Evolutionary conservation across 2,888 invertebrate genomes (phyloP), one percentile per base, ranked within the genome.

Genomic region (Thalpophila matura): DNA sequence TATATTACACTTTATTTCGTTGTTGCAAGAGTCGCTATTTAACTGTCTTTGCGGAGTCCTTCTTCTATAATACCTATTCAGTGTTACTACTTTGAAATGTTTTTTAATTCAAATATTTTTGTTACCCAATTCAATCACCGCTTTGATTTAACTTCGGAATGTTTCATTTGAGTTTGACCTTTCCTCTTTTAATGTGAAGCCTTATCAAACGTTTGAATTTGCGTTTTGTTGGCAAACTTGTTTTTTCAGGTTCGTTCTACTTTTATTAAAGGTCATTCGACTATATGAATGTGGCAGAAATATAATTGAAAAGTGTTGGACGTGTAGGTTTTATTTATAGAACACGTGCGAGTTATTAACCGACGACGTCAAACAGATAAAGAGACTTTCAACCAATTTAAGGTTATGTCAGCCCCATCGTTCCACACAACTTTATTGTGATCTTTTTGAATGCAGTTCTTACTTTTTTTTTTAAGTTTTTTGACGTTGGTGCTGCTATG

Each of bases 91-190:
- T 38, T 46, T 6, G 9, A 14, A 55, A 33, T 45, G 5, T 18
- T 55, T 64, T 45, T 40, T 45, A 14, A 49, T 49, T 31, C 7
- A 22, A 49, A 47, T 46, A 58, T 50, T 49, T 57, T 57, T 31
- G 43, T 4, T 22, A 24, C n/a, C 14, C 46, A 20, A 51, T 47
- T 38, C 35, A 46, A 51, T 55, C 43, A 38, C 6, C 3, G 27
- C 20, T 67, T 72, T 64, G 40, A 54, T 65, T 51, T 24, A 54
- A 58, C n/a, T 54, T 49, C 7, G 16, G 14, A 38, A 59, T 53
- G 55, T 55, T 74, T 49, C 46, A 31, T 46, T 68, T 37, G 35
- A 40, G 42, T 37, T 10, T 61, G 51, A 53, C 60, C 33, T 60
- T 53, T 55, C 14, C 33, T 26, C 26, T 37, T 54, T 42, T 9